phyloP scores from a whole-genome alignment of 2,113 vertebrate genomes.

The Raja brachyura region DNA sequence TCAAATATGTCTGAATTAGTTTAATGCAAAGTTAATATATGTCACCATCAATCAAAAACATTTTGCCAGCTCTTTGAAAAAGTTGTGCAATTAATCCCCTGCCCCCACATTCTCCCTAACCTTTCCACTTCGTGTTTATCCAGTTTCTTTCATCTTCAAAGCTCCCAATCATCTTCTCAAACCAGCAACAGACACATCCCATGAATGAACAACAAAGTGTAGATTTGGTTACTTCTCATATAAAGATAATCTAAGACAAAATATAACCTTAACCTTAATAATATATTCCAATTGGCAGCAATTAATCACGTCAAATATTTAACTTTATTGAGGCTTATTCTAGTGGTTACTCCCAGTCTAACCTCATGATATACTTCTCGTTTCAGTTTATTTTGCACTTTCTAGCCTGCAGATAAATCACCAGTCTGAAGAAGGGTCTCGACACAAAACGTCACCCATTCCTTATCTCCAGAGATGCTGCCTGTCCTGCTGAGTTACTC shows the following conservation, averaged over 20 bases:
- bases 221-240: background rate
- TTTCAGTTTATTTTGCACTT: background rate
- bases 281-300: background rate
- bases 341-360: background rate
- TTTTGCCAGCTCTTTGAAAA: background rate
- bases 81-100: too few species aligned
- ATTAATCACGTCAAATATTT: background rate
- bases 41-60: background rate
- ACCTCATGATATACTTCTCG: background rate
- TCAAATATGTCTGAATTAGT: constrained; percentile 6
- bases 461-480: too few species aligned
- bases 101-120: too few species aligned
- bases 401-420: too few species aligned
- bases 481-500: too few species aligned
- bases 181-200: too few species aligned
- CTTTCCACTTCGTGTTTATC: too few species aligned
- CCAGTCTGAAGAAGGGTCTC: too few species aligned
- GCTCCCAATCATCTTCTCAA: too few species aligned
- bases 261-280: background rate
- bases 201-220: too few species aligned
- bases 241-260: background rate
- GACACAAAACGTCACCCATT: too few species aligned
- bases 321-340: background rate
- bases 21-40: background rate
- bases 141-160: too few species aligned